Base-by-base conservation (phyloP, 2,797 vertebrate species). In the Kryptopterus vitreolus region DNA sequence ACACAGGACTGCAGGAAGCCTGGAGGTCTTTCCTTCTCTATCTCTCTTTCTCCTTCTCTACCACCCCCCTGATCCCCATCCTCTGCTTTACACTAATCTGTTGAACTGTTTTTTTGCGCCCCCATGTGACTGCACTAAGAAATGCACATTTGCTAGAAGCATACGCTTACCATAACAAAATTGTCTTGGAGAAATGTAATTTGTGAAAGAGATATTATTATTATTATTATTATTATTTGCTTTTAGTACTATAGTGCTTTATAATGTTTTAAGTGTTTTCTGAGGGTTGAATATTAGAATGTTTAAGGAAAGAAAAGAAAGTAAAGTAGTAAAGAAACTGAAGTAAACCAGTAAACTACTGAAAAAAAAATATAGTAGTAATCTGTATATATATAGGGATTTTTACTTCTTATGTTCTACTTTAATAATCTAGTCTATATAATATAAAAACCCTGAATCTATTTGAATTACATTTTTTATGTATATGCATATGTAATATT, bases 21-120 rank as follows among this genome's bases (percentile, higher is more conserved):
- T 11, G 16, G 20, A 18, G 35, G 29, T 57, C 58, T 1, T 16
- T n/a, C n/a, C n/a, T n/a, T n/a, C n/a, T n/a, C n/a, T n/a, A n/a
- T n/a, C n/a, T n/a, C n/a, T n/a, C n/a, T n/a, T n/a, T n/a, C n/a
- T n/a, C n/a, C n/a, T n/a, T n/a, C n/a, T n/a, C n/a, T n/a, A n/a
- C n/a, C n/a, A n/a, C n/a, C n/a, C n/a, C n/a, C n/a, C n/a, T n/a
- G n/a, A n/a, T n/a, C n/a, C n/a, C n/a, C n/a, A n/a, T n/a, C n/a
- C n/a, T n/a, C n/a, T n/a, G n/a, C n/a, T n/a, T n/a, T n/a, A n/a
- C n/a, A n/a, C n/a, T n/a, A n/a, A n/a, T 13, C 8, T 71, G 26
- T 35, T 63, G 13, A 13, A 62, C 52, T 69, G 71, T 55, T 62
- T 62, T 71, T 70, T 70, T 70, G 81, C 65, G 77, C 81, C 77